phyloP scores from a whole-genome alignment of 1,140 invertebrate genomes.

The Penaeus indicus region DNA sequence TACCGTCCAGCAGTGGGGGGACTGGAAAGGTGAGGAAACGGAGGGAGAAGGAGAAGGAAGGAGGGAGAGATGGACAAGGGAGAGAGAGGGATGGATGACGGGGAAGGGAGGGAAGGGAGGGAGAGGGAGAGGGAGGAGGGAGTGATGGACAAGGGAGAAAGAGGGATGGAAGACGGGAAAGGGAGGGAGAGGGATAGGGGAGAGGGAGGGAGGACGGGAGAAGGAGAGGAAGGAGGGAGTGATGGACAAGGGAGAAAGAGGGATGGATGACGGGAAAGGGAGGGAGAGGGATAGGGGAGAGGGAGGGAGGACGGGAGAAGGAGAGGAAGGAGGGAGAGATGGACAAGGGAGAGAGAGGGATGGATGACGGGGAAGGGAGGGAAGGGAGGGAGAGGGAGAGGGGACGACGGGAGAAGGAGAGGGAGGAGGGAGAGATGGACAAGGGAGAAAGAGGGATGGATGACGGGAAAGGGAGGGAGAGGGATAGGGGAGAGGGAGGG shows the following conservation, averaged over 20 bases:
- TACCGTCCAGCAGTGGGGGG: slow-evolving; percentile 31
- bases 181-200: background rate
- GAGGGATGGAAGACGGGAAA: background rate
- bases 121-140: background rate
- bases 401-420: background rate
- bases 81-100: no score
- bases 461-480: background rate
- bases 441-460: background rate
- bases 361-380: background rate
- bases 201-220: background rate
- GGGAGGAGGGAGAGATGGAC: background rate
- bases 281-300: background rate
- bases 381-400: background rate
- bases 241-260: background rate
- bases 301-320: background rate
- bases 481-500: background rate
- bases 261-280: background rate
- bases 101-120: background rate
- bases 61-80: background rate
- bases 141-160: background rate
- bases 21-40: slow-evolving; percentile 31
- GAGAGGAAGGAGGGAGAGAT: background rate
- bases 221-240: background rate
- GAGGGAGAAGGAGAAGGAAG: background rate
- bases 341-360: background rate